phyloP scores from a whole-genome alignment of 1,140 invertebrate genomes.

The Sycophaga agraensis region DNA sequence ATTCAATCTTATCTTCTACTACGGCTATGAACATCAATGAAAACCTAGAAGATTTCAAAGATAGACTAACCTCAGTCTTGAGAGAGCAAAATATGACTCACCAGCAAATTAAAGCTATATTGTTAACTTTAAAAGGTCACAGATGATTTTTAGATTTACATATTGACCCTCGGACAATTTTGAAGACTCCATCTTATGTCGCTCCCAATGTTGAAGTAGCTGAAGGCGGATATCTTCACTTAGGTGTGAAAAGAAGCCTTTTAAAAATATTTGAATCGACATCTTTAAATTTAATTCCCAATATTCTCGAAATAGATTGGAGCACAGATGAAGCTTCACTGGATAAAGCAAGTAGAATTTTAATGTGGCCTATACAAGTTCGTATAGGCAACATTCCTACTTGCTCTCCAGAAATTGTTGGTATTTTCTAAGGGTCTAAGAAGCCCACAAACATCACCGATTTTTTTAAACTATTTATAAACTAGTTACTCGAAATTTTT shows the following conservation, averaged over 20 bases:
- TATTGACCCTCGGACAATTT: background rate
- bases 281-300: background rate
- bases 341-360: background rate
- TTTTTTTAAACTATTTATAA: background rate
- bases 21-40: no score
- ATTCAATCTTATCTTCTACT: no score
- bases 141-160: background rate
- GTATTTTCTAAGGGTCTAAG: no score
- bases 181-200: background rate
- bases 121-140: background rate
- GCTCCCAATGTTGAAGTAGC: background rate
- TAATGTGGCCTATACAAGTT: slow-evolving; percentile 1
- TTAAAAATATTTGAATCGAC: background rate
- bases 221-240: background rate
- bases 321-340: slow-evolving; percentile 1
- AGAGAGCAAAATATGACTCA: background rate
- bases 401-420: background rate
- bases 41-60: background rate
- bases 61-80: background rate
- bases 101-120: background rate
- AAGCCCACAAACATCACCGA: no score
- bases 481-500: background rate
- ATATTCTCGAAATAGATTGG: background rate
- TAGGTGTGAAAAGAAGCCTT: background rate
- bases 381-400: background rate